Conservation (phyloP, 2,113 vertebrate species). For the Rana temporaria region DNA sequence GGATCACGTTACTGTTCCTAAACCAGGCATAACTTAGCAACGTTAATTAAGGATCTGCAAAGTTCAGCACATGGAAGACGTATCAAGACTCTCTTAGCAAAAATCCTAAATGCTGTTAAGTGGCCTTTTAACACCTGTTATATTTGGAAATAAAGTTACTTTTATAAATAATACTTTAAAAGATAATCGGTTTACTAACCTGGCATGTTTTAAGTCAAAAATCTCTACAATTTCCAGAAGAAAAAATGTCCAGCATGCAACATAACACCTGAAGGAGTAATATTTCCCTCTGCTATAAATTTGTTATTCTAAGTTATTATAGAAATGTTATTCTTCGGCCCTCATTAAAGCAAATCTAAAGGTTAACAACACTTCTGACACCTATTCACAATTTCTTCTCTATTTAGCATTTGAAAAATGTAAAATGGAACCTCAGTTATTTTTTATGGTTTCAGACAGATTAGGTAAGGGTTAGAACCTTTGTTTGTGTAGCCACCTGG, state of each 20-base stretch:
- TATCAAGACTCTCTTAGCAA: not conserved
- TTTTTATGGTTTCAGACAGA: no score
- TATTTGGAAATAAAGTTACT: not conserved
- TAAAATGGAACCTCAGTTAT: no score
- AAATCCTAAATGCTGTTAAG: not conserved
- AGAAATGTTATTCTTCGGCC: no score
- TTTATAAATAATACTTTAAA: conserved; percentile 29
- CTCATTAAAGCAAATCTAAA: no score
- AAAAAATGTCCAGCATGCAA: not conserved
- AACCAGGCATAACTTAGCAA: not conserved
- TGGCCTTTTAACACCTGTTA: conserved; percentile 11
- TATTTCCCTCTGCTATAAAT: no score
- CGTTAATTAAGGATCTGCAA: not conserved
- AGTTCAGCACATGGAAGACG: not conserved
- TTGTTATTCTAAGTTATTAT: no score
- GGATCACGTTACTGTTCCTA: not conserved
- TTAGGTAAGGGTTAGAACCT: no score
- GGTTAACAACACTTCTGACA: no score
- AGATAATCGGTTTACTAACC: not conserved
- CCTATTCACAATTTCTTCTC: no score
- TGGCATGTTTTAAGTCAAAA: conserved; percentile 25
- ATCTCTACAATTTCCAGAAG: not conserved
- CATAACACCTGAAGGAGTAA: no score
- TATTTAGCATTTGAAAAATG: no score
- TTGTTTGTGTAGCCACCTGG: no score